Percentiles rank a stretch among this genome's conserved stretches.
Conservation (phyloP, 2,888 invertebrate species). For the Esperia sulphurella region DNA sequence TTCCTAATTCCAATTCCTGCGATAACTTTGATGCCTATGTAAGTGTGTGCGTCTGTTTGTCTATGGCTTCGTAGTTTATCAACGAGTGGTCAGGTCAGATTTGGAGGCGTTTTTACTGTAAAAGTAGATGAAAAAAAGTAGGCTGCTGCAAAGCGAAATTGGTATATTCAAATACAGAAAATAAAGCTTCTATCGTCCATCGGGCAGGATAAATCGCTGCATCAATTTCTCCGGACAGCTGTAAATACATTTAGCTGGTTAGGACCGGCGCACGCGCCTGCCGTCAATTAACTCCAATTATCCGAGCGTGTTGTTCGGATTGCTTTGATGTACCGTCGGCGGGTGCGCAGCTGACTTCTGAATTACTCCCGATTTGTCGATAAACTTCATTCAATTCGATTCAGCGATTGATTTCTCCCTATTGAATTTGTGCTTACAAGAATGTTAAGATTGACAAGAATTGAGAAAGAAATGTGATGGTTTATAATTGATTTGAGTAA, state of each 20-base stretch:
- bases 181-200: background rate
- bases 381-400: constrained; percentile 11
- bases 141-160: too few species aligned
- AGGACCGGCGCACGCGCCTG: constrained; percentile 45
- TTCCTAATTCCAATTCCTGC: too few species aligned
- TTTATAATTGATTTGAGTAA: too few species aligned
- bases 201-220: constrained; percentile 37
- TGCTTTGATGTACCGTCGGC: constrained; percentile 52
- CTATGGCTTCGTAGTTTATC: too few species aligned
- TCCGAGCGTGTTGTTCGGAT: constrained; percentile 30
- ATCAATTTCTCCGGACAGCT: constrained; percentile 45
- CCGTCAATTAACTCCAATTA: constrained; percentile 67
- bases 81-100: too few species aligned
- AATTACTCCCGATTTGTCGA: constrained; percentile 29
- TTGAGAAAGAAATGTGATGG: too few species aligned
- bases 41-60: too few species aligned
- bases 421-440: background rate
- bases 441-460: background rate
- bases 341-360: constrained; percentile 31
- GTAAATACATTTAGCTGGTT: constrained; percentile 55
- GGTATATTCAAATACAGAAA: too few species aligned
- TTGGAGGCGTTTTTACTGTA: too few species aligned
- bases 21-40: too few species aligned
- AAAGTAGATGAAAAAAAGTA: too few species aligned
- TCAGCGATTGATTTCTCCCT: background rate